Evolutionary conservation across 2,888 invertebrate species (phyloP).

Genomic region (Orchesella flavescens): DNA sequence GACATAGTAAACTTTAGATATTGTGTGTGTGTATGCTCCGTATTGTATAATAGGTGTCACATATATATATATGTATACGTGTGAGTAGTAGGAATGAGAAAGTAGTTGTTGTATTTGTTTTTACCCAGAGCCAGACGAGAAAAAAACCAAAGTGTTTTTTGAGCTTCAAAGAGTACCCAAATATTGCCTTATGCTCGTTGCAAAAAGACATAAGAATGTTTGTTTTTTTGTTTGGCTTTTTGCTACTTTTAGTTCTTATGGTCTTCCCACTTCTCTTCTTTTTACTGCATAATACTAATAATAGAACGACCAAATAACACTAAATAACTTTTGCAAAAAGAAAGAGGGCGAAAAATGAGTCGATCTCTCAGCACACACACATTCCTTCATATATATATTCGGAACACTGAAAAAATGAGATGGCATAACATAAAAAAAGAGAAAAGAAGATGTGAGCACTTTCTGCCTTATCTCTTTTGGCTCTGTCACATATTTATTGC

Average conservation of each 20-base stretch:
- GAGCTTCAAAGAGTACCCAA: no score
- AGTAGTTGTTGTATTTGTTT: no score
- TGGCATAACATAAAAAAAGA: conserved; percentile 13
- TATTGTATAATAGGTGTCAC: no score
- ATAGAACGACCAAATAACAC: conserved; percentile 32
- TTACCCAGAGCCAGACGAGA: no score
- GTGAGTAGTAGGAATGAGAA: no score
- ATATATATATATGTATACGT: no score
- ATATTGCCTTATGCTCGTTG: background rate
- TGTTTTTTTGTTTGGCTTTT: conserved; percentile 7
- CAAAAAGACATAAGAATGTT: background rate
- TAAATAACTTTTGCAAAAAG: conserved; percentile 24
- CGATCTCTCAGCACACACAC: conserved; percentile 15
- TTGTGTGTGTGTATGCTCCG: no score
- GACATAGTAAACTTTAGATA: no score
- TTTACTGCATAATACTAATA: conserved; percentile 46
- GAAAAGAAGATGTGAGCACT: conserved; percentile 13
- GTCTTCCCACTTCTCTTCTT: conserved; percentile 28
- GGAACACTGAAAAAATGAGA: conserved; percentile 25
- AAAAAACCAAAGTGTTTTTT: no score
- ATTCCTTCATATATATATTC: background rate
- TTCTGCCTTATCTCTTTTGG: conserved; percentile 34
- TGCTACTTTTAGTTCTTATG: conserved; percentile 3
- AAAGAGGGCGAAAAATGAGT: conserved; percentile 10
- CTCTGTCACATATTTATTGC: conserved; percentile 22